phyloP scores from a whole-genome alignment of 2,888 invertebrate genomes.

The Elgonia sp. region DNA sequence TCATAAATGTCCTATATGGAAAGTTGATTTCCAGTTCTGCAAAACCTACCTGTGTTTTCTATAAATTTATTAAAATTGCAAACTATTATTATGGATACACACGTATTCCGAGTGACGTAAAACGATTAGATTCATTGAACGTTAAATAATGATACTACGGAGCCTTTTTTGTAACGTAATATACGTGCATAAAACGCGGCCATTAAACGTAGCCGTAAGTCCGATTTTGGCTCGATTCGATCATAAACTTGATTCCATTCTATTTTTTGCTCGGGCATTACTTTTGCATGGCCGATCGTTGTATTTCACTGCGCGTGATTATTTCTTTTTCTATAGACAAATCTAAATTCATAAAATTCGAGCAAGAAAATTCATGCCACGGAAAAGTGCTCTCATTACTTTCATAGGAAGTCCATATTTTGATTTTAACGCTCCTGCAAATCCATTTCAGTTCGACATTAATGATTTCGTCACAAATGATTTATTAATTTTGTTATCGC shows the following conservation, averaged over 20 bases:
- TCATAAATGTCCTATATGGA: conserved; percentile 35
- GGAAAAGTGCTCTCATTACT: conserved; percentile 30
- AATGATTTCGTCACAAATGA: conserved; percentile 36
- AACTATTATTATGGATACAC: conserved; percentile 19
- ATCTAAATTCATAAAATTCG: conserved; percentile 49
- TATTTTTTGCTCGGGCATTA: conserved; percentile 57
- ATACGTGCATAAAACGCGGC: conserved; percentile 59
- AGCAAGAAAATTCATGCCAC: conserved; percentile 22
- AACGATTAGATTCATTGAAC: conserved; percentile 53
- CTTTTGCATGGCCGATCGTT: conserved; percentile 56
- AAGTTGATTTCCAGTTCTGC: conserved; percentile 12
- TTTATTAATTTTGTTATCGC: conserved; percentile 49
- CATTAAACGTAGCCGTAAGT: conserved; percentile 64
- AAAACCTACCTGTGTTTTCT: background rate
- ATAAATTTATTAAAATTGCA: background rate
- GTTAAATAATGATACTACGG: conserved; percentile 48
- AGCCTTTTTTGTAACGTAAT: conserved; percentile 52
- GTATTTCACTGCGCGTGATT: conserved; percentile 48
- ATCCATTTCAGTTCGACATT: conserved; percentile 10
- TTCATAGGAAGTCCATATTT: conserved; percentile 18
- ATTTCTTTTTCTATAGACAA: conserved; percentile 45
- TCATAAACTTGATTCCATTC: conserved; percentile 61
- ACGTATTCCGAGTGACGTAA: conserved; percentile 13
- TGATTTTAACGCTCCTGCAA: background rate
- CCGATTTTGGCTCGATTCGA: conserved; percentile 64